Evolutionary conservation across 2,113 vertebrate species (phyloP).

Genomic region (Macrotis lagotis): DNA sequence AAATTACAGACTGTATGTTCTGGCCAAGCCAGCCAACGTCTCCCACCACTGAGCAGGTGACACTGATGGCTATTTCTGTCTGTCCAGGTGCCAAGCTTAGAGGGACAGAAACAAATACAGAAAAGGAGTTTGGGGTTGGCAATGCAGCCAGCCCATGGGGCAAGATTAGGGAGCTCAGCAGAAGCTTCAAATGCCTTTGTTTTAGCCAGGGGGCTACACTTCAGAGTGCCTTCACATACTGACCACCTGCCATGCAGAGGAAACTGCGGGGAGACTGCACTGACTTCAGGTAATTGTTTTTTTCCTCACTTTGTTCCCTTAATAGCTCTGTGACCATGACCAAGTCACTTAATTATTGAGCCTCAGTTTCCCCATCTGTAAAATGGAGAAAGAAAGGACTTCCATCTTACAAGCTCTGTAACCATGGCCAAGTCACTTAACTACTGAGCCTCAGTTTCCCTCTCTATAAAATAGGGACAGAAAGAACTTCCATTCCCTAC

Average conservation of each 20-base stretch:
- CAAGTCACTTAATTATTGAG: neutral
- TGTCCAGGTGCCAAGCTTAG: constrained; percentile 16
- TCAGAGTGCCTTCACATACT: neutral
- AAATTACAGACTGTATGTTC: constrained; percentile 49
- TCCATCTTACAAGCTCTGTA: too few relatives aligned
- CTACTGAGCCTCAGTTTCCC: too few relatives aligned
- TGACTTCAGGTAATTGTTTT: neutral
- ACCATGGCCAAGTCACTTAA: too few relatives aligned
- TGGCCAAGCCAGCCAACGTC: constrained; percentile 43
- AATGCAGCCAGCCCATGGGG: neutral
- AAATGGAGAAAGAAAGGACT: neutral
- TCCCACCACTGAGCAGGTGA: constrained; percentile 46
- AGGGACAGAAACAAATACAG: neutral
- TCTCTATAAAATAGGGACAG: neutral
- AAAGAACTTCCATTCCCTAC: neutral
- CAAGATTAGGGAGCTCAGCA: neutral
- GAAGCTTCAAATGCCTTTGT: neutral
- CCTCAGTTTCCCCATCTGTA: neutral
- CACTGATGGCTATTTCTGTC: constrained; percentile 49
- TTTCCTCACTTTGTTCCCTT: neutral
- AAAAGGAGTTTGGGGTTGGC: accelerated
- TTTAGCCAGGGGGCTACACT: neutral
- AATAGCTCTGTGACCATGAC: neutral
- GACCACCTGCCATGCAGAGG: neutral
- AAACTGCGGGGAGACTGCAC: neutral